Base-by-base conservation (phyloP, 2,888 invertebrate species). In the Drosophila austrosaltans region DNA sequence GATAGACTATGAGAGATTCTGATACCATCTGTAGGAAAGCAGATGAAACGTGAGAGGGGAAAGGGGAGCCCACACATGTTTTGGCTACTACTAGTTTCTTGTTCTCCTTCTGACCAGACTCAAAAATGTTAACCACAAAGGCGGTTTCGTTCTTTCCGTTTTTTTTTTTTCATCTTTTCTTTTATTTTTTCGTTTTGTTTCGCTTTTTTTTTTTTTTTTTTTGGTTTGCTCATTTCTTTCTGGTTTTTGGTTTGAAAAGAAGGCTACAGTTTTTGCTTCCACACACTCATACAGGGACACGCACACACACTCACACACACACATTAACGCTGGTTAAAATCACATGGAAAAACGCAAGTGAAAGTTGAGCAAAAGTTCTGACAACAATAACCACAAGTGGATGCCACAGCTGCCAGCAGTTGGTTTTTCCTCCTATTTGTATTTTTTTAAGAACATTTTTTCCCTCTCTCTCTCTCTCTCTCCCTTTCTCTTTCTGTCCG, bases 361-460 rank as follows among this genome's bases (percentile, higher is more conserved):
- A 82, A 66, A 61, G 63, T 54, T 67, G 67, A 74, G 78, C 85
- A 81, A 81, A 81, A 85, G 82, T 82, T 82, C 86, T 75, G 82
- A 79, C 82, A 82, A 82, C 82, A 87, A 85, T 82, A 82, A 87
- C 88, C 88, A 79, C 88, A 87, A 82, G 82, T 82, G 86, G 82
- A 87, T 88, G 88, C 77, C 88, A 84, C 78, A 82, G 88, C 88
- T 82, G 88, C 48, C 48, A 72, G 68, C 82, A 79, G 69, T 63
- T 64, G 61, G 61, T 66, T 76, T 53, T 63, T 62, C 28, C 39
- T 53, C 6, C 39, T 54, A 39, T 60, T 56, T 63, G 39, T 53
- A 54, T n/a, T 44, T 63, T 8, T 42, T 60, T 44, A 36, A 10
- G 1, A 36, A 6, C 5, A 8, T 10, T 69, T 36, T 36, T 10